Percentiles rank a stretch among this genome's conserved stretches.
Conservation (phyloP, 2,888 invertebrate genomes). For the Cheilosia urbana region DNA sequence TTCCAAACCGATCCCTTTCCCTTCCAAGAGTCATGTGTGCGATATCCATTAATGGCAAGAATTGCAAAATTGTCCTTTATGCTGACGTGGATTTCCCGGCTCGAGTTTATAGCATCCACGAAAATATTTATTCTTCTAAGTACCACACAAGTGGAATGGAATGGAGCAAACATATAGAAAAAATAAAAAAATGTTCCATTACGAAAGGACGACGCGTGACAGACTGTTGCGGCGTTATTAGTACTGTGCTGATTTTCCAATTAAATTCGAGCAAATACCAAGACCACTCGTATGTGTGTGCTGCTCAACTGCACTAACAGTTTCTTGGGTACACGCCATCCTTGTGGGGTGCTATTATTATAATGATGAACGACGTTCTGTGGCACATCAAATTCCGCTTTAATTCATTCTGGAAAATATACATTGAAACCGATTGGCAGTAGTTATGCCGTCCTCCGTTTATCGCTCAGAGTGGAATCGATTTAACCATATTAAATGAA, state of each 20-base stretch:
- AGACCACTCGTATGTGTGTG: too few species aligned
- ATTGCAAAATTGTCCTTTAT: not conserved
- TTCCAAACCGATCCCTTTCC: not conserved
- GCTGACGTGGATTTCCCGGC: not conserved
- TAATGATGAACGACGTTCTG: too few species aligned
- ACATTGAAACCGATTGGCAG: too few species aligned
- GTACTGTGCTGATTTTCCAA: slow-evolving; percentile 20
- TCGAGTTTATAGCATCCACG: not conserved
- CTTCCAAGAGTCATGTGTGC: not conserved
- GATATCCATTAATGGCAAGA: not conserved
- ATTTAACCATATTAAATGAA: too few species aligned
- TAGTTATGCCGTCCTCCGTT: too few species aligned
- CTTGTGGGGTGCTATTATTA: too few species aligned
- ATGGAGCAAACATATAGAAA: not conserved
- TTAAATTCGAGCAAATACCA: slow-evolving; percentile 10
- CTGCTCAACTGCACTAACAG: not conserved
- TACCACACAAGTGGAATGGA: not conserved
- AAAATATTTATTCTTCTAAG: slow-evolving; percentile 4
- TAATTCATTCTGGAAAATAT: too few species aligned
- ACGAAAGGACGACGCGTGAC: not conserved
- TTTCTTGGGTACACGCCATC: not conserved
- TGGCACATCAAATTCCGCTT: too few species aligned
- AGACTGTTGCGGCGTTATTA: not conserved
- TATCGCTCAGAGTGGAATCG: too few species aligned
- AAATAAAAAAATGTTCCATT: not conserved